Conservation (phyloP, 1,140 invertebrate species). For the Papilio aristodemus region DNA sequence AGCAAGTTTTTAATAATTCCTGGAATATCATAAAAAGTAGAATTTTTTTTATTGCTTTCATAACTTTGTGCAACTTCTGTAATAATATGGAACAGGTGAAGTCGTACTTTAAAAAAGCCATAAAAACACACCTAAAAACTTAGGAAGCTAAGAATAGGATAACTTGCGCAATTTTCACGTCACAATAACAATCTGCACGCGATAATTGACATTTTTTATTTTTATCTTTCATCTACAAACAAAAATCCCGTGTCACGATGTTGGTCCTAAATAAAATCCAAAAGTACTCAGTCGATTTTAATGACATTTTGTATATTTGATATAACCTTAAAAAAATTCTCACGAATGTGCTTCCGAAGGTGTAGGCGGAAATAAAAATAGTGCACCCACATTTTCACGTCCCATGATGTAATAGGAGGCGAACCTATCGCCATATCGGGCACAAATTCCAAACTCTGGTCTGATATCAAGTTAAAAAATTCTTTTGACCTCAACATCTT, state of each 20-base stretch:
- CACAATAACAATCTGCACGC: neutral
- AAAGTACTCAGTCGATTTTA: neutral
- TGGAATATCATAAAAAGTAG: neutral
- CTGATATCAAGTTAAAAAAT: too few species aligned
- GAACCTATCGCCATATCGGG: too few species aligned
- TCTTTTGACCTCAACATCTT: too few species aligned
- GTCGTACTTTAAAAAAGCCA: neutral
- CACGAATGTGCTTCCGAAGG: too few species aligned
- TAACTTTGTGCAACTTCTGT: neutral
- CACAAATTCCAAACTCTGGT: too few species aligned
- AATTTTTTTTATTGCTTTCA: neutral
- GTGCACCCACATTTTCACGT: too few species aligned
- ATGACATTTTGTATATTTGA: too few species aligned
- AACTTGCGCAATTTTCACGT: neutral
- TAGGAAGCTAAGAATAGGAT: neutral
- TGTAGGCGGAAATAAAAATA: too few species aligned
- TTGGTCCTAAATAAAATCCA: neutral
- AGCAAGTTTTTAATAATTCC: neutral
- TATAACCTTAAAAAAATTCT: too few species aligned
- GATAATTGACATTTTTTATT: neutral
- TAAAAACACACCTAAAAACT: neutral
- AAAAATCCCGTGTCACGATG: neutral
- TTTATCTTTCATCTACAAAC: too few species aligned
- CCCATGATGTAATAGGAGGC: too few species aligned
- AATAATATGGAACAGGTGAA: slow-evolving; percentile 2